Evolutionary conservation across 2,888 invertebrate genomes (phyloP).

Genomic region (Nomada ruficornis): DNA sequence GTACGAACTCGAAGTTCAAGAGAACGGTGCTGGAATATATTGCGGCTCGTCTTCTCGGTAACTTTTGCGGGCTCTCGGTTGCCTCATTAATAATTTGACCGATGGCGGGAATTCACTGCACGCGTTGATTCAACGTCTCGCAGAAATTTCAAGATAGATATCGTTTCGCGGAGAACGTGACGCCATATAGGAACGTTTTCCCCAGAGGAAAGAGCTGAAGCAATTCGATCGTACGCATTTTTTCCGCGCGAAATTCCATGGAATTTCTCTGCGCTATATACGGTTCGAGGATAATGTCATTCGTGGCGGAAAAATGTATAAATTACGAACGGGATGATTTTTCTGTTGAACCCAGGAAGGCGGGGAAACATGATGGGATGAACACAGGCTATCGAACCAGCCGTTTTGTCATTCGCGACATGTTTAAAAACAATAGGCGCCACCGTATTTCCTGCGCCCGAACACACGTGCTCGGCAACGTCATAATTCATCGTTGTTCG

Average conservation of each 20-base stretch:
- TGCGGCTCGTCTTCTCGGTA: background rate
- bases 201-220: background rate
- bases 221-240: background rate
- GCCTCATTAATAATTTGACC: background rate
- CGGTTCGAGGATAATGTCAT: too few species aligned
- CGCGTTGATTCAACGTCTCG: constrained; percentile 4
- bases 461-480: constrained; percentile 16
- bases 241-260: background rate
- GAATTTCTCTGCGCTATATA: background rate
- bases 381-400: constrained; percentile 2
- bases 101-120: background rate
- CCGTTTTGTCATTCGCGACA: constrained; percentile 14
- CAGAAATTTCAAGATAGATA: background rate
- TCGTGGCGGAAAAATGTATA: background rate
- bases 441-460: constrained; percentile 8
- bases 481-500: constrained; percentile 32
- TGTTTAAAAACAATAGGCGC: constrained; percentile 22
- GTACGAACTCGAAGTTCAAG: constrained; percentile 51
- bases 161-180: constrained; percentile 8
- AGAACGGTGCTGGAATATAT: constrained; percentile 3
- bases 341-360: background rate
- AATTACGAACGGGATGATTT: background rate
- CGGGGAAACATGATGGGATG: background rate
- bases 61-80: background rate
- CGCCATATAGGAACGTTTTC: background rate